Base-by-base conservation (phyloP, 1,140 invertebrate species). In the Caerostris extrusa region DNA sequence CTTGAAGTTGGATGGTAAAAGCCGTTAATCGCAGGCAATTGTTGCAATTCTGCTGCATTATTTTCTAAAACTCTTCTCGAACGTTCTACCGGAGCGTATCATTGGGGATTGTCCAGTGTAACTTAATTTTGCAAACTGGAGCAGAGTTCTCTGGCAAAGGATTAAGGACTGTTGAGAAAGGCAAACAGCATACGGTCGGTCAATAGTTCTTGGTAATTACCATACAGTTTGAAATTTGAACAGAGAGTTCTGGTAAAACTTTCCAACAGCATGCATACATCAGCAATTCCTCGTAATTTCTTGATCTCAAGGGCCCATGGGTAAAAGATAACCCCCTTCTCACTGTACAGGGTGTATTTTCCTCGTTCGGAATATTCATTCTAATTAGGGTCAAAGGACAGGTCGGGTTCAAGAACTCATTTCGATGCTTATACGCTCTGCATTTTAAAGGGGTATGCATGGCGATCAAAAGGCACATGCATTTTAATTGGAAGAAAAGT, bases 321-420 rank as follows among this genome's bases (percentile, higher is more conserved):
- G 14, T n/a, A 67, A 77, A 10, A 34, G 34, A 12, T 77, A 77
- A 10, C 50, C 7, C 71, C 71, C 10, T 77, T 53, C 71, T 50
- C 34, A 10, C 17, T 58, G 83, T 34, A 85, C 58, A 56, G 7
- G 3, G 83, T 5, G 58, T 53, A 77, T 85, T 85, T 85, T 85
- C 55, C 83, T 85, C 56, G 3, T 85, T 17, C 19, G 14, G 83
- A 85, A 85, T 85, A 85, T 85, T 85, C 83, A 85, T 85, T 85
- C 19, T 85, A 85, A 60, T 85, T 85, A 19, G 19, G 83, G 83
- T 85, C 83, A 88, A 88, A 88, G 86, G 86, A 88, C 86, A 88
- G 86, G 86, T 88, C 86, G 60, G 61, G 86, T 88, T 88, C 86
- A 88, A 88, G 86, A 88, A 64, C 86, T 88, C 58, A 85, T 85